These are phyloP conservation scores for Cuculus canorus DNA, from an alignment of 2,797 vertebrate species.

Conservation along the genomic window DNA sequence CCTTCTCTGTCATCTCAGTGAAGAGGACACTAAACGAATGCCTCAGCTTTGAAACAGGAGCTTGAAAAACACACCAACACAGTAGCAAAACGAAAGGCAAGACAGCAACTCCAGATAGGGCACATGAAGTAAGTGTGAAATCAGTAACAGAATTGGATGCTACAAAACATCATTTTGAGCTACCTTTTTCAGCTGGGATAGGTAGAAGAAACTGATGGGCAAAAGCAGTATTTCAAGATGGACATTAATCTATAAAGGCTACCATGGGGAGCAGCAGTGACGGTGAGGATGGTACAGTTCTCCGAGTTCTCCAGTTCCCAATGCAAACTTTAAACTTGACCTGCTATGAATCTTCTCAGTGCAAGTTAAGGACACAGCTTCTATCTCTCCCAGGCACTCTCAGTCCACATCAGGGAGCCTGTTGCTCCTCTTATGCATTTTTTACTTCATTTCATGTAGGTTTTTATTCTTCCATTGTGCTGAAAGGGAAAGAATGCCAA, in stretches of 20 bases:
- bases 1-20: too few species aligned
- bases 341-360: background rate
- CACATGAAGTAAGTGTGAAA: too few species aligned
- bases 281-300: fast-evolving
- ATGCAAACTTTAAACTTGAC: background rate
- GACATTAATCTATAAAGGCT: background rate
- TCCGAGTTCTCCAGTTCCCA: background rate
- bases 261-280: background rate
- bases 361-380: background rate
- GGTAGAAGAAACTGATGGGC: background rate
- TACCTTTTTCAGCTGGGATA: background rate
- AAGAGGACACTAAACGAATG: too few species aligned
- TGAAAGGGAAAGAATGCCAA: background rate
- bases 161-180: background rate
- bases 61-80: too few species aligned
- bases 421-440: background rate
- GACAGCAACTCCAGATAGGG: too few species aligned
- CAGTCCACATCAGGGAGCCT: background rate
- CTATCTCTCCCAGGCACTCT: background rate
- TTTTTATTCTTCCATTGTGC: background rate
- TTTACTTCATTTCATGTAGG: background rate
- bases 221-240: background rate
- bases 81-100: too few species aligned
- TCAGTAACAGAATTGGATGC: background rate
- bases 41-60: too few species aligned